Conservation (phyloP, 2,888 invertebrate genomes). For the Chaitophorus viminalis region DNA sequence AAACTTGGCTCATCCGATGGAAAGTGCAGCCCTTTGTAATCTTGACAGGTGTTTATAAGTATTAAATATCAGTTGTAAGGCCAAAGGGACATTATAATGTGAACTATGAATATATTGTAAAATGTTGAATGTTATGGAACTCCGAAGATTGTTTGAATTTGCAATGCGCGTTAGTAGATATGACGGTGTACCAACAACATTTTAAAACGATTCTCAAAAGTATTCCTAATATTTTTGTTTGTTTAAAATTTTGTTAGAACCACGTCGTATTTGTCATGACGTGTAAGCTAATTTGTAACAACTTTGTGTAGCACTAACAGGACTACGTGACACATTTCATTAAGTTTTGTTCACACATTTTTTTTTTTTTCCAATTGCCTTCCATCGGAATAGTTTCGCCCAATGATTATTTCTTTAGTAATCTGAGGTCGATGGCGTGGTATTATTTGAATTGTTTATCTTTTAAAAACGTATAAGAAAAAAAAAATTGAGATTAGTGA, state of each 20-base stretch:
- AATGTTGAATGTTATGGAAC: not conserved
- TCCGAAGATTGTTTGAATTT: slow-evolving; percentile 6
- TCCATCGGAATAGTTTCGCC: slow-evolving; percentile 58
- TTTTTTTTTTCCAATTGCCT: slow-evolving; percentile 51
- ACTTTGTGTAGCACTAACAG: not conserved
- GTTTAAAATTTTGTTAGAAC: slow-evolving; percentile 4
- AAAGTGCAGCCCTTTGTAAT: slow-evolving; percentile 59
- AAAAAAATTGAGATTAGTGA: slow-evolving; percentile 10
- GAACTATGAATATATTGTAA: not conserved
- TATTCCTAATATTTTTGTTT: not conserved
- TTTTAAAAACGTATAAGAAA: not conserved
- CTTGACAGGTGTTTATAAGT: slow-evolving; percentile 57
- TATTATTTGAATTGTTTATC: not conserved
- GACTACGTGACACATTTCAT: not conserved
- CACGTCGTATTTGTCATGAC: not conserved
- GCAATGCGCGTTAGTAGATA: not conserved
- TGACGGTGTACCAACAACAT: not conserved
- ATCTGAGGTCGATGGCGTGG: slow-evolving; percentile 47
- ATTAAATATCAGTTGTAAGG: slow-evolving; percentile 57
- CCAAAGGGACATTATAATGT: slow-evolving; percentile 48
- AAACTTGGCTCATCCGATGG: slow-evolving; percentile 56
- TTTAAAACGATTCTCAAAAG: not conserved
- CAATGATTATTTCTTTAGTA: slow-evolving; percentile 60
- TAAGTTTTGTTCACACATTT: not conserved
- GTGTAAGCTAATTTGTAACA: not conserved